Conservation (phyloP, 2,113 vertebrate species). For the Hiodon alosoides region DNA sequence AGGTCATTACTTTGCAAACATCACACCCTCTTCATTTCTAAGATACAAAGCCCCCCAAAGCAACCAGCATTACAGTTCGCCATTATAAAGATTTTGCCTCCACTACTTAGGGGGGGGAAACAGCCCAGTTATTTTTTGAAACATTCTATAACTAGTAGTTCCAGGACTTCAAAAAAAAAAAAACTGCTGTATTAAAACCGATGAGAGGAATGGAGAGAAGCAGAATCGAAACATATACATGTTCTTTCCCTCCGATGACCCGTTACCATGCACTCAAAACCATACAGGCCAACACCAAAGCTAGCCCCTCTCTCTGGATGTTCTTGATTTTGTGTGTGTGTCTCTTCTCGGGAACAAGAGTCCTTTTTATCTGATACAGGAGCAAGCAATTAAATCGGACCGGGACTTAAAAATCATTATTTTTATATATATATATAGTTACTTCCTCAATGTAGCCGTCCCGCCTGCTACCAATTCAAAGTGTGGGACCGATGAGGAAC, state of each 20-base stretch:
- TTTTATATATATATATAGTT: conserved; percentile 5
- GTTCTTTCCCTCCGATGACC: conserved; percentile 17
- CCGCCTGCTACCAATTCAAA: conserved; percentile 25
- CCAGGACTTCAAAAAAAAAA: conserved; percentile 1
- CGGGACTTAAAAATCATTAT: conserved; percentile 26
- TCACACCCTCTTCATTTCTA: conserved; percentile 17
- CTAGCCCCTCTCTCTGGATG: conserved; percentile 1
- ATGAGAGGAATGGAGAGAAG: conserved; percentile 26
- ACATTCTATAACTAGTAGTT: conserved; percentile 29
- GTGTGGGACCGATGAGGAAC: conserved; percentile 22
- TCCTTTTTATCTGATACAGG: conserved; percentile 23
- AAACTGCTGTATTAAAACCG: conserved; percentile 30
- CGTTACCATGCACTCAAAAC: conserved; percentile 17
- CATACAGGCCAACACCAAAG: conserved; percentile 29
- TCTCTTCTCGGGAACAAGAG: conserved; percentile 27
- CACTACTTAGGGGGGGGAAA: conserved; percentile 19
- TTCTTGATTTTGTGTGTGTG: conserved; percentile 8
- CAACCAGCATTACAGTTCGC: background rate
- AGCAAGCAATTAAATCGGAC: conserved; percentile 22
- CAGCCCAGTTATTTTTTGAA: conserved; percentile 23
- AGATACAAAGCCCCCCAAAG: conserved; percentile 25
- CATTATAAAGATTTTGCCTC: conserved; percentile 13
- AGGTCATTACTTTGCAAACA: conserved; percentile 25
- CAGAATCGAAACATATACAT: conserved; percentile 13
- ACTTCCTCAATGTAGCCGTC: conserved; percentile 8